Evolutionary conservation across 2,888 invertebrate genomes (phyloP), one percentile per base, ranked within the genome.

Genomic region (Drosophila flavopinicola): DNA sequence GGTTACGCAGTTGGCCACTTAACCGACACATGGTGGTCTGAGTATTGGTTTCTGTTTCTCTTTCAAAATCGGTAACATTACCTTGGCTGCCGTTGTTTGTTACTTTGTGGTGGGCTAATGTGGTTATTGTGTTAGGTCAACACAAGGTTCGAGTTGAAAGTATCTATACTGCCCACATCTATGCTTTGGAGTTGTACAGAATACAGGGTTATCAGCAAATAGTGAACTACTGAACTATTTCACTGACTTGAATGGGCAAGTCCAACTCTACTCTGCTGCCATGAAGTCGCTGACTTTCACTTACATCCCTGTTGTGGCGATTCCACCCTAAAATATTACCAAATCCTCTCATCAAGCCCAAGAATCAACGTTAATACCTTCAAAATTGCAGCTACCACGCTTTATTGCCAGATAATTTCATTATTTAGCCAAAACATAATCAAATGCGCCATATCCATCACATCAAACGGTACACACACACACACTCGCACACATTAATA

Each of bases 391-490:
- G 35, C 35, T 60, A 29, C 59, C 54, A 35, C 44, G 67, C 73
- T 75, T 82, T 85, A 85, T 85, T 80, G 59, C 64, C 76, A 83
- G 85, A 83, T 80, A 80, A 80, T 80, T 80, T 80, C 71, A 80
- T 82, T 85, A 80, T 80, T 85, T 76, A 78, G 68, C 76, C 83
- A 71, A 76, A 85, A 83, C 83, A 80, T 80, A 80, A 85, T 80
- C 79, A 76, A 80, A 85, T 85, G 70, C 47, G 66, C 60, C 76
- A 63, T 82, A 85, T 78, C 71, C 80, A 85, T 82, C 85, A 80
- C 72, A 64, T 57, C 66, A 59, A 54, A 54, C 37, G 56, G 48
- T 11, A 39, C 42, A 45, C 45, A 33, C 59, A 49, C 57, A 58
- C 66, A 49, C 30, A 39, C 38, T 44, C 13, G 33, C 51, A 58